phyloP scores from a whole-genome alignment of 2,888 invertebrate genomes.

The Drosophila anceps region DNA sequence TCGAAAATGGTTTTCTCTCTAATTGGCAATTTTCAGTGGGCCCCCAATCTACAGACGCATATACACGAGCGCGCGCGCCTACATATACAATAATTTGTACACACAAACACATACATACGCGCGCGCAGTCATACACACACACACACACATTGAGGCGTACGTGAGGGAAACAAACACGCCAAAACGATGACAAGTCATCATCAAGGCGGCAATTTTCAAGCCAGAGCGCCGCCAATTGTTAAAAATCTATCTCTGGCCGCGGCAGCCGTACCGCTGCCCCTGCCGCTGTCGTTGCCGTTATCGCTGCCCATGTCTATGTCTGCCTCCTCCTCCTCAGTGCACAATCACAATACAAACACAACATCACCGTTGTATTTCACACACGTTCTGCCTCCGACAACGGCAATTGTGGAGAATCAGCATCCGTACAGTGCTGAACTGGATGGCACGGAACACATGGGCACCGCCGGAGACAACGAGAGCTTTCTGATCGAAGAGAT shows the following conservation, averaged over 20 bases:
- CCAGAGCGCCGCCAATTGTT: conserved; percentile 72
- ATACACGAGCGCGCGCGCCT: conserved; percentile 60
- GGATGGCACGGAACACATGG: conserved; percentile 70
- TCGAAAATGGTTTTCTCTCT: conserved; percentile 49
- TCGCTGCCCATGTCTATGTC: conserved; percentile 43
- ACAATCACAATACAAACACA: conserved; percentile 52
- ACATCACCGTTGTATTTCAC: conserved; percentile 78
- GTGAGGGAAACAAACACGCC: conserved; percentile 37
- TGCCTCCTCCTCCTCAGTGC: conserved; percentile 49
- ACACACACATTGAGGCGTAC: conserved; percentile 27
- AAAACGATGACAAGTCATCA: conserved; percentile 77
- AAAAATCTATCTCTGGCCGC: conserved; percentile 82
- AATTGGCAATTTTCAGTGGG: conserved; percentile 65
- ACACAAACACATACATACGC: conserved; percentile 11
- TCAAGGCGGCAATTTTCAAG: conserved; percentile 73
- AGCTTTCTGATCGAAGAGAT: conserved; percentile 81
- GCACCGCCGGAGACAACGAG: conserved; percentile 63
- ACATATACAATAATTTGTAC: conserved; percentile 37
- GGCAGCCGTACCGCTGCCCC: conserved; percentile 72
- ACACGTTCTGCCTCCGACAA: conserved; percentile 67
- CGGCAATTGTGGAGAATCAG: conserved; percentile 62
- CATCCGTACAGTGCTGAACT: conserved; percentile 72
- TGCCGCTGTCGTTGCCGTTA: conserved; percentile 28
- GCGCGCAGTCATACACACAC: conserved; percentile 14
- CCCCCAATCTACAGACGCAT: conserved; percentile 43